Percentiles rank a stretch among this genome's conserved stretches.
Conservation (phyloP, 2,888 invertebrate species). For the Amblyjoppa fuscipennis region DNA sequence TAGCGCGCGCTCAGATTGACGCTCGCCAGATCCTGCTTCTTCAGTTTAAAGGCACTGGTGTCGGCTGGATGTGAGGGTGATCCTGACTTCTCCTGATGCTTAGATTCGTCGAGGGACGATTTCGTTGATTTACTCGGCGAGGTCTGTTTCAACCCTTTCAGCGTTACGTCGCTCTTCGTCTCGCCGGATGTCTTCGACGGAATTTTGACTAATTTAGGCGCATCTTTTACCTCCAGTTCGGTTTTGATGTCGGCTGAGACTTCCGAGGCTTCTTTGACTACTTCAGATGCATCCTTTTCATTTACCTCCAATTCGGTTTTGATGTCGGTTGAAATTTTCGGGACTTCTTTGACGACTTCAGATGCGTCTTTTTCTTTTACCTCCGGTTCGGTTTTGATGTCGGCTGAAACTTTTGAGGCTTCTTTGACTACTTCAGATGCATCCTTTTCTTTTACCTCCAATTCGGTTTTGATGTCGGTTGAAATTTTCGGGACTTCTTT, state of each 20-base stretch:
- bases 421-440: slow-evolving; percentile 43
- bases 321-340: neutral
- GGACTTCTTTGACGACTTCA: neutral
- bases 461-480: neutral
- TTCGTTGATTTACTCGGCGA: slow-evolving; percentile 72
- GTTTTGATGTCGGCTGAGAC: slow-evolving; percentile 61
- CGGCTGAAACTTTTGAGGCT: slow-evolving; percentile 67
- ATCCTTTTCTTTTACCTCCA: slow-evolving; percentile 14
- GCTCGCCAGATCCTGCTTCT: slow-evolving; percentile 79
- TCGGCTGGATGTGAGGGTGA: slow-evolving; percentile 68
- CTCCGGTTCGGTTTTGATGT: slow-evolving; percentile 84
- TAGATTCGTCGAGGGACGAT: slow-evolving; percentile 75
- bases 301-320: slow-evolving; percentile 53
- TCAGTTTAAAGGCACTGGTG: slow-evolving; percentile 86
- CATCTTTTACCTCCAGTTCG: slow-evolving; percentile 37
- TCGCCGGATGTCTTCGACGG: slow-evolving; percentile 68
- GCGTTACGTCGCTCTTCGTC: slow-evolving; percentile 63
- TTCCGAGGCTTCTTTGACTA: slow-evolving; percentile 8
- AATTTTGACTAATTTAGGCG: slow-evolving; percentile 76
- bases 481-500: neutral
- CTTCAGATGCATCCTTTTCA: slow-evolving; percentile 42
- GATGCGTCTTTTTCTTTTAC: slow-evolving; percentile 74
- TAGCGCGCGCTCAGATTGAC: slow-evolving; percentile 82
- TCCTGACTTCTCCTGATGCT: slow-evolving; percentile 76
- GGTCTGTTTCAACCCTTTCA: slow-evolving; percentile 73